Percentiles rank a stretch among this genome's conserved stretches.
These are phyloP conservation scores for Horisme vitalbata DNA, from an alignment of 2,888 invertebrate species.

Conservation along the genomic window DNA sequence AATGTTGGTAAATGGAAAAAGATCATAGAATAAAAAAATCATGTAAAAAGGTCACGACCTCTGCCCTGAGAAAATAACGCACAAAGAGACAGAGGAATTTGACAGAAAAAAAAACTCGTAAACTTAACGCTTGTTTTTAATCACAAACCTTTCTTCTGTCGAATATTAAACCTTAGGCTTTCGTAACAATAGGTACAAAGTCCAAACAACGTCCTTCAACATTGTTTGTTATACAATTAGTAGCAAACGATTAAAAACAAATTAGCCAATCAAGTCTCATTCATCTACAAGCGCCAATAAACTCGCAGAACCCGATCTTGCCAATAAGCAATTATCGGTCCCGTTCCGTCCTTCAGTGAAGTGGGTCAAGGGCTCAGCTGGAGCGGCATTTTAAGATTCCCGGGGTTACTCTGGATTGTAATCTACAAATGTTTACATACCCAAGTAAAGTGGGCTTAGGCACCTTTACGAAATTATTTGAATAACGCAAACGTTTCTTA, in stretches of 20 bases:
- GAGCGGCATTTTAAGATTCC: constrained; percentile 18
- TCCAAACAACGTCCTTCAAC: too few relatives aligned
- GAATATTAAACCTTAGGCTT: too few relatives aligned
- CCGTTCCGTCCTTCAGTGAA: constrained; percentile 27
- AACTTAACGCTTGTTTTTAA: too few relatives aligned
- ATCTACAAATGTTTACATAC: neutral
- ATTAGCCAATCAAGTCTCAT: constrained; percentile 21
- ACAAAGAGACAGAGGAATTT: too few relatives aligned
- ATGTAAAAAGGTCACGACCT: too few relatives aligned
- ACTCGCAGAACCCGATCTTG: constrained; percentile 11
- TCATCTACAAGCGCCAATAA: constrained; percentile 17
- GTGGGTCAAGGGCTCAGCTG: constrained; percentile 26
- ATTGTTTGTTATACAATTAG: neutral
- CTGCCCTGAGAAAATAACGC: too few relatives aligned
- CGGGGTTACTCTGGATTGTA: constrained; percentile 6
- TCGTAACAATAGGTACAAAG: too few relatives aligned
- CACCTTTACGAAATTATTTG: neutral
- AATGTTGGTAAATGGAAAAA: too few relatives aligned
- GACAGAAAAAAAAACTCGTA: too few relatives aligned
- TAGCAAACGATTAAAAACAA: constrained; percentile 5
- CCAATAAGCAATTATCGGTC: constrained; percentile 9
- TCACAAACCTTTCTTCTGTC: too few relatives aligned
- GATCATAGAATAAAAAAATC: too few relatives aligned
- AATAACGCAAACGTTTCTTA: neutral
- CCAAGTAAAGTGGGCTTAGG: neutral